Base-by-base conservation (phyloP, 2,113 vertebrate species). In the Peromyscus polionotus region DNA sequence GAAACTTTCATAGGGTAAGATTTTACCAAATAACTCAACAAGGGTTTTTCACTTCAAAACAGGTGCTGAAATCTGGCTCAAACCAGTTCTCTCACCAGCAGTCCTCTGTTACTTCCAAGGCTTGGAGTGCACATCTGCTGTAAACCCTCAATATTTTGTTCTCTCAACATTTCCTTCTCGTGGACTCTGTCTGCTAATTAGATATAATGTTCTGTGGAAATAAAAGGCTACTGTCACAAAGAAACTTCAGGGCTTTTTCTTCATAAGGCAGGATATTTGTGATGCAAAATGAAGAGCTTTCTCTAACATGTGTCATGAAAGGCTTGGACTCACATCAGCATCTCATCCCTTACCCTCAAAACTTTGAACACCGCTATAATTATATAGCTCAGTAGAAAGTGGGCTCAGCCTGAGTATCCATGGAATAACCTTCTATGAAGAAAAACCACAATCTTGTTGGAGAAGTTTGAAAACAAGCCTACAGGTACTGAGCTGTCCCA, bases 11-110 rank as follows among this genome's bases (percentile, higher is more conserved):
- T 45, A 54, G 7, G 1, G 33, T 45, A 85, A 39, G 2, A 22
- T 26, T 59, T 91, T 36, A 65, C 48, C 79, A 96, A 79, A 75
- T 63, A 89, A 54, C 7, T 33, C 2, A 89, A 45, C 31, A 59
- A 42, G 11, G 28, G 33, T 72, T 85, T 85, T 95, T 91, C 14
- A 94, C 90, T 86, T 94, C 39, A 33, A 90, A 77, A 31, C 54
- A 81, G 19, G 70, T 3, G 9, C 2, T 33, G 20, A 24, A 79
- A 65, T 33, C 9, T 67, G 36, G 7, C 54, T 77, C 51, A 80
- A 3, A 5, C 26, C 24, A 14, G 4, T 68, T 20, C 9, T 90
- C 70, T 87, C 57, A 39, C 4, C 12, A 88, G 14, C 3, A 13
- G 7, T 28, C 22, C 9, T 84, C 20, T 28, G 1, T 88, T 17